Conservation (phyloP, 2,797 vertebrate genomes). For the Melopsittacus undulatus region DNA sequence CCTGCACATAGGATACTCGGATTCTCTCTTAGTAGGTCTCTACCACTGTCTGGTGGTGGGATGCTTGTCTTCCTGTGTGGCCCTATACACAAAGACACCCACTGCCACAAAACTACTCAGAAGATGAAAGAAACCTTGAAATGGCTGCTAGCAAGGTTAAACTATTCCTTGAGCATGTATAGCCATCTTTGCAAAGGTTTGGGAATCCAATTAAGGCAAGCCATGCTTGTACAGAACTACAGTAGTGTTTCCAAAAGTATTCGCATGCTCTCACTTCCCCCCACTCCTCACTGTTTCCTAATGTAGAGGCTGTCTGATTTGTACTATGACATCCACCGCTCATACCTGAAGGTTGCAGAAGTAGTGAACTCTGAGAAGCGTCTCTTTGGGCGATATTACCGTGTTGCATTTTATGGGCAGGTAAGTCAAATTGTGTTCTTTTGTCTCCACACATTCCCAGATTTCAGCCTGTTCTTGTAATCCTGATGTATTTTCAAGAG, state of each 20-base stretch:
- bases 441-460: background rate
- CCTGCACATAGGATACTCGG: background rate
- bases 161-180: accelerated
- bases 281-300: background rate
- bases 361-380: slow-evolving; percentile 97
- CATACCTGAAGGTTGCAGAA: slow-evolving; percentile 96
- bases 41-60: background rate
- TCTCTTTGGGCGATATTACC: slow-evolving; percentile 94
- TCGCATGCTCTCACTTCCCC: background rate
- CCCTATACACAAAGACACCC: background rate
- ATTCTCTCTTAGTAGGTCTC: background rate
- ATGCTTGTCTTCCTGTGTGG: background rate
- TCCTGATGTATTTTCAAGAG: background rate
- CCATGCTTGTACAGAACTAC: background rate
- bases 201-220: background rate
- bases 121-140: background rate
- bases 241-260: background rate
- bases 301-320: slow-evolving; percentile 89
- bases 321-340: slow-evolving; percentile 97
- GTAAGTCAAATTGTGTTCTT: slow-evolving; percentile 71
- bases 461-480: background rate
- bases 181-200: background rate
- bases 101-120: background rate
- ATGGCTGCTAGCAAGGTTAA: background rate
- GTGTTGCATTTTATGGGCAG: slow-evolving; percentile 97